Evolutionary conservation across 2,113 vertebrate species (phyloP).

Genomic region (Atractosteus spatula): DNA sequence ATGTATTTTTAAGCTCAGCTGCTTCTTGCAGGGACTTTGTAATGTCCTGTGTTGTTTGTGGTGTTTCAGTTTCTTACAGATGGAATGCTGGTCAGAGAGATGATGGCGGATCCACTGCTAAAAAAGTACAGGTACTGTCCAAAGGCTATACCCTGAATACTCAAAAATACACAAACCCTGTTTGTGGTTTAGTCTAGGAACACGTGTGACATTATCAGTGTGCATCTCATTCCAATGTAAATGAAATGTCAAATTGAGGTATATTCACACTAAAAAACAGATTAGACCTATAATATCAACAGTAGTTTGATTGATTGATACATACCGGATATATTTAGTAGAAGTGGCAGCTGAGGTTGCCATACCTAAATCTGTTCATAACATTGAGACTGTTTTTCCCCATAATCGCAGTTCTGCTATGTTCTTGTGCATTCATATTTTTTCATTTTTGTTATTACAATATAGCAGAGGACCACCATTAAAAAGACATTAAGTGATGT

Average conservation of each 20-base stretch:
- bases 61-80: conserved; percentile 88
- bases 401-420: too few species aligned
- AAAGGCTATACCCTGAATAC: neutral
- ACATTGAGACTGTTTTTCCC: neutral
- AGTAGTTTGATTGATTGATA: too few species aligned
- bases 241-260: too few species aligned
- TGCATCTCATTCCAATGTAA: too few species aligned
- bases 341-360: too few species aligned
- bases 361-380: too few species aligned
- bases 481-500: too few species aligned
- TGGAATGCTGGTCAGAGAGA: conserved; percentile 96
- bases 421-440: conserved; percentile 1
- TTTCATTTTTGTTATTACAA: neutral
- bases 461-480: neutral
- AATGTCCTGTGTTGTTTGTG: conserved; percentile 3
- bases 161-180: neutral
- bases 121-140: conserved; percentile 87
- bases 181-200: too few species aligned
- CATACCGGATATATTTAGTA: too few species aligned
- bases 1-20: neutral
- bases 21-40: neutral
- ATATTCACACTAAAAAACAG: too few species aligned
- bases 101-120: conserved; percentile 96
- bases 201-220: too few species aligned
- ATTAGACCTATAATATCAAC: too few species aligned